Evolutionary conservation across 2,113 vertebrate species (phyloP).

Genomic region (Excalfactoria chinensis): DNA sequence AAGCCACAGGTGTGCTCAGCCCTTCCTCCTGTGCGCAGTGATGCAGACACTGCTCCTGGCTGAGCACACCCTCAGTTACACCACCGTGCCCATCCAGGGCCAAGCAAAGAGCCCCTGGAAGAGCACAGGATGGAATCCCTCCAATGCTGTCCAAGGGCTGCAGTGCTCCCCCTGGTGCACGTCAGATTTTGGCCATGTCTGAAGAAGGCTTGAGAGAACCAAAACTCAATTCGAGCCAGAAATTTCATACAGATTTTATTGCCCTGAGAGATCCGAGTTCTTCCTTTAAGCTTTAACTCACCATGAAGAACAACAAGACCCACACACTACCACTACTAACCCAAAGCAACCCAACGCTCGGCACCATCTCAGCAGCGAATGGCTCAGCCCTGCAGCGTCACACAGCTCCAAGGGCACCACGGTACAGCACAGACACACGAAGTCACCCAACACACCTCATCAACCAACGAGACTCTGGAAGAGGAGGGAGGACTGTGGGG

Average conservation of each 20-base stretch:
- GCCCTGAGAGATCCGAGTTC: not conserved
- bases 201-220: not conserved
- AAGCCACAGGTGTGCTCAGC: not conserved
- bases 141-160: not conserved
- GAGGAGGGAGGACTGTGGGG: not conserved
- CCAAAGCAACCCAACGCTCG: not conserved
- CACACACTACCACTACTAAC: not conserved
- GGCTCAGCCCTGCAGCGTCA: not conserved
- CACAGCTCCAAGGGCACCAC: not conserved
- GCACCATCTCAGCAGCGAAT: not conserved
- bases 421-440: not conserved
- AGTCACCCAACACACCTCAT: not conserved
- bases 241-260: not conserved
- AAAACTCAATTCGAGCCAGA: not conserved
- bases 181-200: not conserved
- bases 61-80: not conserved
- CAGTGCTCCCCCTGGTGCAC: not conserved
- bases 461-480: not conserved
- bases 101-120: not conserved
- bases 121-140: not conserved
- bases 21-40: not conserved
- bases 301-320: not conserved
- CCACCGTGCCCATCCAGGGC: not conserved
- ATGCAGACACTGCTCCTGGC: not conserved
- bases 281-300: slow-evolving; percentile 31